Conservation (phyloP, 2,113 vertebrate genomes). For the Ploceus nigricollis region DNA sequence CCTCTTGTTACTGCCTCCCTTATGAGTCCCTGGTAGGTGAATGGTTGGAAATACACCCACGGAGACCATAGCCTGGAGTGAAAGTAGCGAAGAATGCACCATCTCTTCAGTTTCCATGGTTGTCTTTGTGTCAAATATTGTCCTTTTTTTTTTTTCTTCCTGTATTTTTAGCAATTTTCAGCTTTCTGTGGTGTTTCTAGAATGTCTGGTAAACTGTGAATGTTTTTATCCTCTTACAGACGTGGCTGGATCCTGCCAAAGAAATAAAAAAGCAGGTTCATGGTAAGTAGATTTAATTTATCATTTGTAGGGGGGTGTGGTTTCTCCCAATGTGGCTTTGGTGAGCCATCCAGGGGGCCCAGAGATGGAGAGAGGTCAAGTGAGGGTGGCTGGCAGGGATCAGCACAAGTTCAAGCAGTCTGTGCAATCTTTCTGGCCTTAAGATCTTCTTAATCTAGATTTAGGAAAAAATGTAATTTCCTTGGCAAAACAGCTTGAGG, state of each 20-base stretch:
- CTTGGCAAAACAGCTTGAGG: neutral
- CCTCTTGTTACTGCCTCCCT: neutral
- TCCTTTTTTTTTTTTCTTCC: too few species aligned
- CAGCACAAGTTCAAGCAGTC: neutral
- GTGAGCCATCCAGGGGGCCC: neutral
- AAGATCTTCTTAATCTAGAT: neutral
- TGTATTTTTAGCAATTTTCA: neutral
- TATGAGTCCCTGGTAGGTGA: neutral
- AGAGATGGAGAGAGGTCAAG: neutral
- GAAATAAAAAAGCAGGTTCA: constrained; percentile 92
- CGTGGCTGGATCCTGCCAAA: constrained; percentile 92
- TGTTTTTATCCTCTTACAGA: constrained; percentile 77
- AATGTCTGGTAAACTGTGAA: constrained; percentile 45
- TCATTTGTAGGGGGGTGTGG: neutral
- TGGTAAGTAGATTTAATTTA: constrained; percentile 74
- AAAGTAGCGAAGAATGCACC: neutral
- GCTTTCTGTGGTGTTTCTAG: constrained; percentile 14
- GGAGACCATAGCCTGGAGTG: neutral
- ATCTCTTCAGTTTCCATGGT: neutral
- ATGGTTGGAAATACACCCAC: neutral
- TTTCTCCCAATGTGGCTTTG: neutral
- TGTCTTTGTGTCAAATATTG: neutral
- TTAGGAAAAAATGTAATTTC: neutral
- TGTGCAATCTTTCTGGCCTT: neutral
- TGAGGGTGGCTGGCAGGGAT: neutral